Conservation (phyloP, 2,113 vertebrate species). For the Corynorhinus townsendii region DNA sequence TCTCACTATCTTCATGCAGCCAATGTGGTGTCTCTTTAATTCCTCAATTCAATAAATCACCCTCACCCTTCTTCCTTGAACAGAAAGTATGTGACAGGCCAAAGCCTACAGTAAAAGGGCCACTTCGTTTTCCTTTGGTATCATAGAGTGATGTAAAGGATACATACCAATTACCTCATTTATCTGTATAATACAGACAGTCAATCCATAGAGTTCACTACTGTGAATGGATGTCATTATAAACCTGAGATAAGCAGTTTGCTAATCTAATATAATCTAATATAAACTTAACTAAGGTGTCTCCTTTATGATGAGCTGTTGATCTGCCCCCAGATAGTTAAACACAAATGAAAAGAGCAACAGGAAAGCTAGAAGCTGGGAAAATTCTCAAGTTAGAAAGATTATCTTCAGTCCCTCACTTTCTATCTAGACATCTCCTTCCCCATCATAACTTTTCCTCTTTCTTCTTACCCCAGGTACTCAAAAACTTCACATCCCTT, state of each 20-base stretch:
- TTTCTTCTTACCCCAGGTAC: not conserved
- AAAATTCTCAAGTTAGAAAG: not conserved
- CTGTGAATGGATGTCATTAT: not conserved
- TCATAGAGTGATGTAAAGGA: not conserved
- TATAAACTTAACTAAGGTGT: not conserved
- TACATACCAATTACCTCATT: not conserved
- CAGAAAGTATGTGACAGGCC: not conserved
- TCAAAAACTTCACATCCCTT: not conserved
- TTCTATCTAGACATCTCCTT: not conserved
- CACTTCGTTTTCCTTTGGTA: not conserved
- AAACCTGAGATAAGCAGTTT: not conserved
- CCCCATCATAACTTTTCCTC: not conserved
- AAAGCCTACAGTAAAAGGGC: not conserved
- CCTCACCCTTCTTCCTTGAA: not conserved
- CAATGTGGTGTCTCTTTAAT: not conserved
- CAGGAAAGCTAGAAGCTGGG: not conserved
- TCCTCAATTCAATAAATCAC: not conserved
- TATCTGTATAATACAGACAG: not conserved
- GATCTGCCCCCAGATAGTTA: not conserved
- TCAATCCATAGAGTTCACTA: not conserved
- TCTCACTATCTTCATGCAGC: not conserved
- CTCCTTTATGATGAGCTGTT: not conserved
- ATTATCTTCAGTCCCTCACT: not conserved
- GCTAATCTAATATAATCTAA: not conserved
- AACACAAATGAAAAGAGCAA: conserved; percentile 3